Evolutionary conservation across 2,797 vertebrate species (phyloP), one percentile per base, ranked within the genome.

Genomic region (Sebastes iracundus): DNA sequence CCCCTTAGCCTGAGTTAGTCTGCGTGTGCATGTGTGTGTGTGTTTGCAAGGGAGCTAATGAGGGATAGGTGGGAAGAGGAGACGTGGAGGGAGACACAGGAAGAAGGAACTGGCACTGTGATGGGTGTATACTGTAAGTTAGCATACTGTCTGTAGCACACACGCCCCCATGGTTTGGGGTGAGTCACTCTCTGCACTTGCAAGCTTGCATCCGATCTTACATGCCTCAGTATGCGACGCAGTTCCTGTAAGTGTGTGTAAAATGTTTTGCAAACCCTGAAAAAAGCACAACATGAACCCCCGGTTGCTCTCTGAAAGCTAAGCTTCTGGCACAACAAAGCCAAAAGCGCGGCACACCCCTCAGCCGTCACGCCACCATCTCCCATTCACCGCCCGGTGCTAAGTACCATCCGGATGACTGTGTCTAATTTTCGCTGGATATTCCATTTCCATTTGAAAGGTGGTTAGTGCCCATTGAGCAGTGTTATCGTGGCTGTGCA

Each of bases 141-240:
- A 76, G 68, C 80, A 82, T 61, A 67, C 79, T 82, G 62, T 80
- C 74, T 82, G 73, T 67, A 66, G 75, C 81, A 79, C 71, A 78
- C 81, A 78, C 81, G 9, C 75, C 82, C 82, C 84, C 61, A 38
- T 81, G 84, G 81, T 91, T 90, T 87, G 72, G 88, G 83, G 88
- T 94, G 94, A 95, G 91, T 94, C 94, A 94, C 79, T 84, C 82
- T 84, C 85, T 91, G 90, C 92, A 92, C 87, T 89, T 94, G 92
- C 91, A 94, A 88, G 87, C 84, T 86, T 93, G 90, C 90, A 93
- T 86, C 73, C 55, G 64, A 65, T 84, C 77, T 77, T 72, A 74
- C 80, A 85, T 73, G 79, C 64, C 67, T 75, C 76, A 10, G 46
- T 72, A 32, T 84, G 83, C 72, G 83, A 66, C 65, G 28, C 53